Conservation (phyloP, 2,888 invertebrate genomes). For the Acleris laterana region DNA sequence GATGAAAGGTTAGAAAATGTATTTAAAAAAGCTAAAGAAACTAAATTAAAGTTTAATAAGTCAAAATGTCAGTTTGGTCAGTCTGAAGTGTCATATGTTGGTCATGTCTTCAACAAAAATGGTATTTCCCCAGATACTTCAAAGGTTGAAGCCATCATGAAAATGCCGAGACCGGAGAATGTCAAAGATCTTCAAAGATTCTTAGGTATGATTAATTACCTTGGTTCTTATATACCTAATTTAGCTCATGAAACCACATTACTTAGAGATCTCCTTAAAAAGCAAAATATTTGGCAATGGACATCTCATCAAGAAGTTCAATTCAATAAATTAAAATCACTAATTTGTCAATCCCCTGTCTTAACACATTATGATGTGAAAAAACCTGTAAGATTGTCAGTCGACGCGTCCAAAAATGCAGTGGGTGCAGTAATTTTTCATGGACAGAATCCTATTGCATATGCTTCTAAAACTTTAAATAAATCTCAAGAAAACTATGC, state of each 20-base stretch:
- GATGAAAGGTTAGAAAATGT: no score
- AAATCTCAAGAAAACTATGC: no score
- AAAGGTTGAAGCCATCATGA: neutral
- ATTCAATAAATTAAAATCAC: no score
- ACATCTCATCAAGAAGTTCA: no score
- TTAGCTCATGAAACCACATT: neutral
- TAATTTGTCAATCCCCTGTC: no score
- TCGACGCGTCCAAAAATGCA: neutral
- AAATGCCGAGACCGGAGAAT: neutral
- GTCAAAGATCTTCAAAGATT: no score
- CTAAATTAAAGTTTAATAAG: neutral
- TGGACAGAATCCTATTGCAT: no score
- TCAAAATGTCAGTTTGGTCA: neutral
- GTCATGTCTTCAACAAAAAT: neutral
- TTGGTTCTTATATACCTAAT: neutral
- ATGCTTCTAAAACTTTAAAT: no score
- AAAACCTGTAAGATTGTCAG: constrained; percentile 1
- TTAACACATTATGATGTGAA: constrained; percentile 1
- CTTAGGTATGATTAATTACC: neutral
- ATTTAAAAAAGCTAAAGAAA: no score
- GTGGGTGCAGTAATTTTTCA: no score
- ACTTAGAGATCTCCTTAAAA: neutral
- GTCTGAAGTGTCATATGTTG: no score
- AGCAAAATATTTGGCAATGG: no score
- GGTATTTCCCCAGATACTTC: neutral